phyloP scores from a whole-genome alignment of 2,113 vertebrate species.

The Chauna torquata region DNA sequence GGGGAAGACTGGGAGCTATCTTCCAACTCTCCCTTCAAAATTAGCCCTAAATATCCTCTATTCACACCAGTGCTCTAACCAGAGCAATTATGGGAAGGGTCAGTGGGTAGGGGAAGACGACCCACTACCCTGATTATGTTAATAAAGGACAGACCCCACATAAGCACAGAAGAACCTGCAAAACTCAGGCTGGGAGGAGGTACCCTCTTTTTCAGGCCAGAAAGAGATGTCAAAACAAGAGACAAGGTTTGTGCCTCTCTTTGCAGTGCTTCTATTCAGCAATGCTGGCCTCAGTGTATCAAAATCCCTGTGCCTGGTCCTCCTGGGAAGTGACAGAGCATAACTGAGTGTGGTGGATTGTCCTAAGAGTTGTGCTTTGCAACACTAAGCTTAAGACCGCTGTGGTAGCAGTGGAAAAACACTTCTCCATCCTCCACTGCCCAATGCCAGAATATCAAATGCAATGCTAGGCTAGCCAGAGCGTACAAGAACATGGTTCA shows the following conservation, averaged over 20 bases:
- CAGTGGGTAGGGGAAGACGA: not conserved
- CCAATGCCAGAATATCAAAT: slow-evolving; percentile 29
- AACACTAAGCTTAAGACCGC: not conserved
- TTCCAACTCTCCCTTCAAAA: not conserved
- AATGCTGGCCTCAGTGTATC: not conserved
- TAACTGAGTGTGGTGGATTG: not conserved
- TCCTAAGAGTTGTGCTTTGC: slow-evolving; percentile 9
- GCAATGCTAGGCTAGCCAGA: not conserved
- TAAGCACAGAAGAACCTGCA: not conserved
- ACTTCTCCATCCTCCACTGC: slow-evolving; percentile 5
- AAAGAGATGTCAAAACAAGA: not conserved
- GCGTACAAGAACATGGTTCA: slow-evolving; percentile 36
- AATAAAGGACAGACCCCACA: not conserved
- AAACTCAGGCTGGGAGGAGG: not conserved
- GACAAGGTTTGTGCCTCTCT: not conserved
- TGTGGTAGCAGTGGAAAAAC: slow-evolving; percentile 55
- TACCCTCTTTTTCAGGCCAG: not conserved
- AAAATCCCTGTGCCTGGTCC: not conserved
- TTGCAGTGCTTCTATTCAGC: not conserved
- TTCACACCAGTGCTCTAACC: not conserved
- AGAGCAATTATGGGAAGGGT: not conserved
- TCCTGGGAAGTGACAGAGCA: not conserved
- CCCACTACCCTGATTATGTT: no score
- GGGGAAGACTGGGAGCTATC: not conserved
- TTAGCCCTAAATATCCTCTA: not conserved